phyloP scores from a whole-genome alignment of 2,797 vertebrate species.

The Halcyon chelicuti region DNA sequence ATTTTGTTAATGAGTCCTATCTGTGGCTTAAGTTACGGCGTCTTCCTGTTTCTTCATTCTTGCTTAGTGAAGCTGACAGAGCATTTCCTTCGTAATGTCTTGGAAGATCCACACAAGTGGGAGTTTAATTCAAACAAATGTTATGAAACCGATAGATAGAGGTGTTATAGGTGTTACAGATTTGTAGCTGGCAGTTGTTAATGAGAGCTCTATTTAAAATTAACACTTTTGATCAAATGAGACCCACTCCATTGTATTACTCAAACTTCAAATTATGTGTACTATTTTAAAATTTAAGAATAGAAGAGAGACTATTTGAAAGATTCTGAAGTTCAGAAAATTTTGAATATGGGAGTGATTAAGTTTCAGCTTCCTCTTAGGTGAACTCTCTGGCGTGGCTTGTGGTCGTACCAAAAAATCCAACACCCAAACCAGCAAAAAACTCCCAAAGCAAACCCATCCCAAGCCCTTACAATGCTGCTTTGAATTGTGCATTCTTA shows the following conservation, averaged over 20 bases:
- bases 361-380: background rate
- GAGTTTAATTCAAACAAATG: background rate
- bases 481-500: background rate
- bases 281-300: background rate
- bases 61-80: background rate
- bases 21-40: background rate
- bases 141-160: background rate
- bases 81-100: background rate
- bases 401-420: background rate
- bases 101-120: background rate
- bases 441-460: too few species aligned
- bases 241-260: background rate
- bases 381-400: background rate
- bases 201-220: background rate
- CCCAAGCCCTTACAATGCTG: background rate
- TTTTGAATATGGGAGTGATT: background rate
- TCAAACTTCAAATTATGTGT: background rate
- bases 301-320: background rate
- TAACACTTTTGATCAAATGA: background rate
- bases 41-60: background rate
- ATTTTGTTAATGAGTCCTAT: background rate
- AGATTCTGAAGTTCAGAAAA: background rate
- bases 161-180: accelerated
- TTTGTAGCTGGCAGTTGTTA: background rate
- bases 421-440: background rate